Evolutionary conservation across 2,888 invertebrate genomes (phyloP).

Genomic region (Physocephala rufipes): DNA sequence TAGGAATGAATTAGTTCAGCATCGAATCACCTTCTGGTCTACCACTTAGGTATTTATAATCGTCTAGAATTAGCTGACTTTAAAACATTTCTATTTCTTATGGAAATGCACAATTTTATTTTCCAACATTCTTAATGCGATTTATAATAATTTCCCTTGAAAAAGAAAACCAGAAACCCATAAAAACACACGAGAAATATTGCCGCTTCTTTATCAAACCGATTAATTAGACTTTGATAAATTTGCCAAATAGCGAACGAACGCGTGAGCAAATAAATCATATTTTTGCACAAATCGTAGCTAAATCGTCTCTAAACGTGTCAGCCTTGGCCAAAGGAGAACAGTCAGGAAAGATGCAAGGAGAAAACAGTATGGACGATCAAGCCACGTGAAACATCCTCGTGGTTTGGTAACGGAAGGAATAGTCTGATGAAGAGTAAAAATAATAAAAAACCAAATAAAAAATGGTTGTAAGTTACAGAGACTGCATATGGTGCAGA

Average conservation of each 20-base stretch:
- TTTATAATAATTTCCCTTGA: too few relatives aligned
- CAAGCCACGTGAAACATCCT: not conserved
- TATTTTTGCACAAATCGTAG: constrained; percentile 49
- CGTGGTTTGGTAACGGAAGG: not conserved
- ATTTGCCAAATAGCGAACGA: constrained; percentile 51
- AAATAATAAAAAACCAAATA: constrained; percentile 18
- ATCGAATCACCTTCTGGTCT: too few relatives aligned
- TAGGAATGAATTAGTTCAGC: too few relatives aligned
- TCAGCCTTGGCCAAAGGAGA: constrained; percentile 32
- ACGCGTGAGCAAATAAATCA: constrained; percentile 65
- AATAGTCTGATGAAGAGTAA: constrained; percentile 18
- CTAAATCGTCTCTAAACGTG: constrained; percentile 43
- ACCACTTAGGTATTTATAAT: too few relatives aligned
- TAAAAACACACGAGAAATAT: not conserved
- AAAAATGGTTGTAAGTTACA: constrained; percentile 58
- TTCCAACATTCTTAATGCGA: too few relatives aligned
- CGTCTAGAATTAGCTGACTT: too few relatives aligned
- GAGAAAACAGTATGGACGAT: not conserved
- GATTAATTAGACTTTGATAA: constrained; percentile 53
- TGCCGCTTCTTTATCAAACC: constrained; percentile 36
- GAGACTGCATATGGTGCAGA: constrained; percentile 35
- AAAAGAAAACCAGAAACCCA: not conserved
- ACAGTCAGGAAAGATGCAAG: not conserved
- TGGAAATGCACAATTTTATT: too few relatives aligned
- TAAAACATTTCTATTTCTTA: too few relatives aligned